Evolutionary conservation across 1,140 invertebrate species (phyloP).

Genomic region (Carposina sasakii): DNA sequence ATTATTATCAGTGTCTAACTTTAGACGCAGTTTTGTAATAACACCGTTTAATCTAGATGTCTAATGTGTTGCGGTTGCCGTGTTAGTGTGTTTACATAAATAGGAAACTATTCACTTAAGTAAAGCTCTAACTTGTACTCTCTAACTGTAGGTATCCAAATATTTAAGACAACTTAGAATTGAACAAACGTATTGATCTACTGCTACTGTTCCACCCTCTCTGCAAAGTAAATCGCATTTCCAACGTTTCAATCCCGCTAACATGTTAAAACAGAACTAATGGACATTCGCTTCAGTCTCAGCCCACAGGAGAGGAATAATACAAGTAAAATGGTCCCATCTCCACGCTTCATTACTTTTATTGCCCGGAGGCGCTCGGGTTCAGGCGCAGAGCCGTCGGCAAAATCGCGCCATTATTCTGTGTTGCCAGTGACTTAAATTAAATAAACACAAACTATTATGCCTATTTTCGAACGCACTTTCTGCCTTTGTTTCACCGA

Average conservation of each 20-base stretch:
- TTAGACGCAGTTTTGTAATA: too few species aligned
- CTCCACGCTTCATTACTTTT: conserved; percentile 72
- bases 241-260: conserved; percentile 71
- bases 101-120: too few species aligned
- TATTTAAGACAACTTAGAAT: too few species aligned
- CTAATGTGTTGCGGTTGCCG: too few species aligned
- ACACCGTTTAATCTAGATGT: too few species aligned
- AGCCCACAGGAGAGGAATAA: conserved; percentile 71
- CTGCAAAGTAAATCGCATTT: conserved; percentile 70
- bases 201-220: conserved; percentile 64
- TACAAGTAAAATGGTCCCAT: conserved; percentile 73
- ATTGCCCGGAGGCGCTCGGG: conserved; percentile 66
- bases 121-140: too few species aligned
- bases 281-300: conserved; percentile 71
- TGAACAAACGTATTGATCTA: not conserved
- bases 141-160: too few species aligned
- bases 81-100: too few species aligned
- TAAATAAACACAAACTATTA: conserved; percentile 68
- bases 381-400: conserved; percentile 48
- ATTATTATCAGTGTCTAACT: too few species aligned
- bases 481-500: conserved; percentile 51
- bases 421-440: conserved; percentile 65
- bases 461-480: conserved; percentile 47
- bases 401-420: conserved; percentile 64
- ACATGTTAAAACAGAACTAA: conserved; percentile 73